A percentile compares a stretch with the other conserved stretches of the same genome.
Evolutionary conservation across 2,113 vertebrate genomes (phyloP).

Genomic region (Gadus macrocephalus): DNA sequence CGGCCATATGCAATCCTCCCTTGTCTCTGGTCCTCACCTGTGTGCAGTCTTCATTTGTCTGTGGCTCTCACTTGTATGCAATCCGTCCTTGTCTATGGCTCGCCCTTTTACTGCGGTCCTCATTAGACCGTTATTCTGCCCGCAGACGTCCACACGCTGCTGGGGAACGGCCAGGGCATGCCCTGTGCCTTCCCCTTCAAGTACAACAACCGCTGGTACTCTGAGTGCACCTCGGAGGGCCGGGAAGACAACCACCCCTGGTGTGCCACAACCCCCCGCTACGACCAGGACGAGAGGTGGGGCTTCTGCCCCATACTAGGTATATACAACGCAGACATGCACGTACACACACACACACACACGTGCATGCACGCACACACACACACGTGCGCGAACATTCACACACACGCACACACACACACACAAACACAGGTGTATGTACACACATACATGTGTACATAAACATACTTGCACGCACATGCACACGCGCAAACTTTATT

Average conservation of each 20-base stretch:
- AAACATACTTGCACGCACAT: too few species aligned
- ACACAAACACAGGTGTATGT: too few species aligned
- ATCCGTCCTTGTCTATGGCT: too few species aligned
- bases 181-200: slow-evolving; percentile 88
- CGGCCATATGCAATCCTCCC: too few species aligned
- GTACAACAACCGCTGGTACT: slow-evolving; percentile 86
- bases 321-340: slow-evolving; percentile 46
- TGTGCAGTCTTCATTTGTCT: too few species aligned
- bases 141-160: slow-evolving; percentile 83
- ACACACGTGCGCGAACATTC: too few species aligned
- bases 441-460: too few species aligned
- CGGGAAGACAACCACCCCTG: slow-evolving; percentile 77
- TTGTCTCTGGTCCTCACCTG: too few species aligned
- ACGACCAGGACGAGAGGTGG: slow-evolving; percentile 86
- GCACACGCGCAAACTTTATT: background rate
- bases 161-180: slow-evolving; percentile 83
- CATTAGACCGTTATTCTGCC: slow-evolving; percentile 26
- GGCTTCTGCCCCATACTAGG: slow-evolving; percentile 87
- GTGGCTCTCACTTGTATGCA: too few species aligned
- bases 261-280: slow-evolving; percentile 86
- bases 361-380: background rate
- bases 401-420: too few species aligned
- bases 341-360: background rate
- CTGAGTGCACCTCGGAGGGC: slow-evolving; percentile 83
- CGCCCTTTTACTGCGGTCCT: background rate